Conservation (phyloP, 2,113 vertebrate species). For the Spea bombifrons region DNA sequence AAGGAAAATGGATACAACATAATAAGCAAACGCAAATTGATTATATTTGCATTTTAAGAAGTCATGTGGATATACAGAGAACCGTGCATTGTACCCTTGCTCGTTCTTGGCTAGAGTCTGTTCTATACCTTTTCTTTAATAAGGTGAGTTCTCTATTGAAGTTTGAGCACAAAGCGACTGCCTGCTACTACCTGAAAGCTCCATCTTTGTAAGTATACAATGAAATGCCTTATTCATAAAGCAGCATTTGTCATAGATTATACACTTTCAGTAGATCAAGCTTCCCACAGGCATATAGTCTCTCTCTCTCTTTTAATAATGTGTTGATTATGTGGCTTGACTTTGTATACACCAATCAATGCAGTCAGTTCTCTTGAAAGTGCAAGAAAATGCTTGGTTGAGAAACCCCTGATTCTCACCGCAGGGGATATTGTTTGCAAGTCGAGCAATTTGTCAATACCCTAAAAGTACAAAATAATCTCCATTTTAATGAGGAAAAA, state of each 20-base stretch:
- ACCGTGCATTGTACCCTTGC: too few species aligned
- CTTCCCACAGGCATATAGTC: neutral
- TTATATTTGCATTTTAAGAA: too few species aligned
- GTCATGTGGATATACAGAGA: too few species aligned
- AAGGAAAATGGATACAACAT: too few species aligned
- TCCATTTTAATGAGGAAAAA: slow-evolving; percentile 44
- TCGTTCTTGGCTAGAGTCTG: too few species aligned
- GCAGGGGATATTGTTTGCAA: slow-evolving; percentile 27
- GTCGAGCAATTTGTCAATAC: slow-evolving; percentile 37
- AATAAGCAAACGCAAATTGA: too few species aligned
- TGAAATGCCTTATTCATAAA: neutral
- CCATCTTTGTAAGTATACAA: neutral
- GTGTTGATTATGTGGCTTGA: slow-evolving; percentile 30
- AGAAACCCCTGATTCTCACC: slow-evolving; percentile 21
- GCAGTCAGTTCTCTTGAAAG: slow-evolving; percentile 21
- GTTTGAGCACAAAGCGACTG: neutral
- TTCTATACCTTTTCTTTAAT: too few species aligned
- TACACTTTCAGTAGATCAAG: slow-evolving; percentile 5
- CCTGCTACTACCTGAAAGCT: neutral
- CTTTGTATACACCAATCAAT: slow-evolving; percentile 14
- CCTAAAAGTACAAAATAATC: slow-evolving; percentile 45
- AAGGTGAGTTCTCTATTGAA: too few species aligned
- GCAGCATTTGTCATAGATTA: neutral
- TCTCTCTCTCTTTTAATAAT: slow-evolving; percentile 6
- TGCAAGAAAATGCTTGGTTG: slow-evolving; percentile 14